Evolutionary conservation across 37 sponge, comb jelly and placozoan genomes (phyloP), one percentile per base, ranked within the genome.

Genomic region (Petrosia ficiformis): DNA sequence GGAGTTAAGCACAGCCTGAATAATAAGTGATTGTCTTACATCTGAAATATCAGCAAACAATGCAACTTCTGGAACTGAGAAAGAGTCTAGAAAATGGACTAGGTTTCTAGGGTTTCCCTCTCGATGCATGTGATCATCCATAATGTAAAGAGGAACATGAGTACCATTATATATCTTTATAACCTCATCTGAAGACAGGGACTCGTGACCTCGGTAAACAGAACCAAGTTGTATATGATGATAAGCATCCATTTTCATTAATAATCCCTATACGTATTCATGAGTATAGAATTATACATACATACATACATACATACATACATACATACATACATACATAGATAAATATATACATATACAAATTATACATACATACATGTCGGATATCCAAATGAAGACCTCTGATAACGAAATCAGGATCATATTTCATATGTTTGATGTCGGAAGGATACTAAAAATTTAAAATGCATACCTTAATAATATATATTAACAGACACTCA

Each of bases 161-260:
- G 91, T 86, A 19, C 91, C 92, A 42, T 91, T 84, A 57, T 94
- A 94, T 65, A 71, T 24, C 70, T 74, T 75, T 70, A 90, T 26
- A 3, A 90, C 77, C 44, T 90, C 88, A 37, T 80, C 78, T 11
- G 36, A 59, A n/a, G 58, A 71, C 32, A 94, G 78, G 19, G 70
- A 71, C 31, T 35, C 30, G 52, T 90, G 88, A 24, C 95, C 95
- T 42, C 92, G 86, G 79, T 93, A 87, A 16, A 93, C 97, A 39
- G 97, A 83, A 6, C 74, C 78, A 4, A 82, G 80, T 44, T 96
- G 83, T 30, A 96, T 93, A 60, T 87, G 88, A 64, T 86, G 90
- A 42, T 89, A 82, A 2, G 82, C 83, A 73, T 96, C 97, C 30
- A 96, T 76, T 67, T 96, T 96, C 95, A 96, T 86, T 52, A 93